Evolutionary conservation across 2,113 vertebrate genomes (phyloP).

Genomic region (Falcunculus frontatus): DNA sequence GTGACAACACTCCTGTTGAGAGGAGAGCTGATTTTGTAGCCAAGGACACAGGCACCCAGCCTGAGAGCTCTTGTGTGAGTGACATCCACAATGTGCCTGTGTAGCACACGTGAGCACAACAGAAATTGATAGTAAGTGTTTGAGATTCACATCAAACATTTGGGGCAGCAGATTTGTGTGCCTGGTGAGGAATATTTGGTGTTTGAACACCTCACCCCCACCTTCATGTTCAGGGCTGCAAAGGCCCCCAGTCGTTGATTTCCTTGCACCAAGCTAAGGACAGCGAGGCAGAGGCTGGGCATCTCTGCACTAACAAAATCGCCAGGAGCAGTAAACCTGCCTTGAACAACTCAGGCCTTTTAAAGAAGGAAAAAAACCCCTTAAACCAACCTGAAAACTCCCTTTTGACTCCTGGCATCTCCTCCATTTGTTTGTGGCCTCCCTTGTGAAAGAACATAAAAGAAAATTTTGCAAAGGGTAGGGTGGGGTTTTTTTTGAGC

Average conservation of each 20-base stretch:
- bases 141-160: neutral
- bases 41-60: neutral
- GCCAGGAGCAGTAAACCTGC: neutral
- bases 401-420: neutral
- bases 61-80: neutral
- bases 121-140: neutral
- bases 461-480: neutral
- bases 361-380: neutral
- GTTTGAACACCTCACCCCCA: neutral
- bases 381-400: neutral
- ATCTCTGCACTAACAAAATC: neutral
- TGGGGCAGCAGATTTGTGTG: neutral
- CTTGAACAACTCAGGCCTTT: neutral
- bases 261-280: neutral
- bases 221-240: neutral
- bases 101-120: neutral
- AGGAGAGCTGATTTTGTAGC: neutral
- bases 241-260: neutral
- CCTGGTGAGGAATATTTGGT: neutral
- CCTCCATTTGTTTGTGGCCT: neutral
- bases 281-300: neutral
- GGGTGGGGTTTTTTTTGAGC: neutral
- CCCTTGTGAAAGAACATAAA: neutral
- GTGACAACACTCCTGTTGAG: neutral
- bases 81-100: neutral